Base-by-base conservation (phyloP, 1,140 invertebrate species). In the Wasmannia auropunctata region DNA sequence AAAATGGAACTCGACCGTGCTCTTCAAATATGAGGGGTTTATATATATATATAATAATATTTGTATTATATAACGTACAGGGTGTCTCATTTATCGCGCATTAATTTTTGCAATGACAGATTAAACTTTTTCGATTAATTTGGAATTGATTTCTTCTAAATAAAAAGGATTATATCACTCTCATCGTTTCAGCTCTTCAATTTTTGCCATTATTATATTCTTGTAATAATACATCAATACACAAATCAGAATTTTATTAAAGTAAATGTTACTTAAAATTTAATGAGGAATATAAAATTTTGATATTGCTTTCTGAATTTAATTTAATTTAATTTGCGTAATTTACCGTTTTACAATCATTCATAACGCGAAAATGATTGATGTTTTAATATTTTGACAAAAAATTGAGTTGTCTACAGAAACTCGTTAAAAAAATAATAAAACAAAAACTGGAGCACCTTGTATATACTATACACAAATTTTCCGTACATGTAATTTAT, bases 401-500 rank as follows among this genome's bases (percentile, higher is more conserved):
- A 28, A 54, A 65, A 37, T 40, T 8, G 10, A 37, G 11, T 22
- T 40, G 5, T 65, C 2, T 6, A 22, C n/a, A 2, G 6, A 37
- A 65, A 40, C 2, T 1, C 16, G 10, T 22, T 65, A n/a, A 65
- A 40, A n/a, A 65, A 65, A 65, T 65, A 40, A 65, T 40, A 11
- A n/a, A 1, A 22, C 10, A 22, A 65, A 65, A 40, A 6, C 10
- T 22, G n/a, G 4, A 65, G 22, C 34, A 40, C 34, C 8, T 22
- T 40, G 6, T 31, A 28, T 28, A 46, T 19, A 28, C 7, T n/a
- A 28, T 40, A n/a, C 8, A 76, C 10, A 5, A 60, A 60, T 11
- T 77, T 77, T 49, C n/a, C 25, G 25, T 22, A 16, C 8, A 1
- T 77, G 22, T 31, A 46, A 62, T 77, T 43, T 77, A 49, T 74